Conservation (phyloP, 2,888 invertebrate species). For the Trichopoda pennipes region DNA sequence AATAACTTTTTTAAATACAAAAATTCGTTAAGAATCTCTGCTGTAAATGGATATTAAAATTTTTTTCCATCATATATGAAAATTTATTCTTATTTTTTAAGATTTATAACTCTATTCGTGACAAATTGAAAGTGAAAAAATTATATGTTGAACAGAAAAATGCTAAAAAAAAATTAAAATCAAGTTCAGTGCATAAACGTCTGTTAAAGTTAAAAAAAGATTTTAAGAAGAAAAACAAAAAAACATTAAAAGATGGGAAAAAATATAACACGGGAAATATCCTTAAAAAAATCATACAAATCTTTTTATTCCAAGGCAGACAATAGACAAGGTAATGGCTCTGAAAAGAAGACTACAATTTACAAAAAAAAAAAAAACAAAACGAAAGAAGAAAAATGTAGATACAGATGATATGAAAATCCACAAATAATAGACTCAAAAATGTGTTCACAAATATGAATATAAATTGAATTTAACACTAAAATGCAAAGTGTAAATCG, state of each 20-base stretch:
- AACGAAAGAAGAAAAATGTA: constrained; percentile 30
- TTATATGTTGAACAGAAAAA: constrained; percentile 28
- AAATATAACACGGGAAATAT: constrained; percentile 46
- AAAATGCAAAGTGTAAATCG: constrained; percentile 74
- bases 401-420: constrained; percentile 72
- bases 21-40: constrained; percentile 30
- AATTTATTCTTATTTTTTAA: constrained; percentile 52
- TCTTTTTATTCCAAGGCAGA: constrained; percentile 47
- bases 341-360: constrained; percentile 56
- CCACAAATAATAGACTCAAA: constrained; percentile 74
- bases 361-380: constrained; percentile 20
- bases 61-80: constrained; percentile 39
- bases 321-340: constrained; percentile 59
- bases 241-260: too few relatives aligned
- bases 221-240: not conserved
- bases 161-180: constrained; percentile 55
- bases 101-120: constrained; percentile 70
- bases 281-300: constrained; percentile 60
- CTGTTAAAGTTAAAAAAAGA: constrained; percentile 56
- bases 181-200: constrained; percentile 67
- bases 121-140: constrained; percentile 75
- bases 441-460: constrained; percentile 75
- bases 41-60: constrained; percentile 27
- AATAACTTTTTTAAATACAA: too few relatives aligned
- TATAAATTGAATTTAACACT: constrained; percentile 77